phyloP scores from a whole-genome alignment of 1,140 invertebrate species.

The Dolichoris vasculosae region DNA sequence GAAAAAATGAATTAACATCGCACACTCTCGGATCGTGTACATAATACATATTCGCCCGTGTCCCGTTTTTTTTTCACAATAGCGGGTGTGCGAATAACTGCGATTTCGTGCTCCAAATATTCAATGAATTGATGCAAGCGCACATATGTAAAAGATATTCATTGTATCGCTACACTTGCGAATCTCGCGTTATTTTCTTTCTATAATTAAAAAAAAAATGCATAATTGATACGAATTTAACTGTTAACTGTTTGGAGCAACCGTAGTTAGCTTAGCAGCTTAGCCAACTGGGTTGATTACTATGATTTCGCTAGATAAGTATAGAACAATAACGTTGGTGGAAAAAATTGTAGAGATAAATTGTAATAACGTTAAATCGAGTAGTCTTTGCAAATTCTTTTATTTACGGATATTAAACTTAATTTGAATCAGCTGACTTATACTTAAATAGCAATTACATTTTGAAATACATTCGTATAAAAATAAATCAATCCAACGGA shows the following conservation, averaged over 20 bases:
- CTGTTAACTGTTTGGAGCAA: background rate
- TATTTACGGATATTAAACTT: no score
- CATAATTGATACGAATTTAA: background rate
- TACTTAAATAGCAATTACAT: no score
- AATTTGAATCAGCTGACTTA: no score
- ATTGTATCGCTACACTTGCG: background rate
- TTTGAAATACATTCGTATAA: no score
- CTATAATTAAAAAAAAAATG: background rate
- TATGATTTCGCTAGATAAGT: no score
- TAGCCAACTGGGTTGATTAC: background rate
- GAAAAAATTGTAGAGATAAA: no score
- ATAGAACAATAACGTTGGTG: no score
- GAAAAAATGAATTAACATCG: constrained; percentile 31
- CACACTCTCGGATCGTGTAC: background rate
- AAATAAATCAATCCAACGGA: no score
- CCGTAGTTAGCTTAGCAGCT: background rate
- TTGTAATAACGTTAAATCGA: no score
- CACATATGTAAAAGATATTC: constrained; percentile 11
- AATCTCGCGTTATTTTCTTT: background rate
- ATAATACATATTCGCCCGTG: background rate
- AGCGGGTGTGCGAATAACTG: constrained; percentile 32
- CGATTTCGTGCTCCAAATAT: constrained; percentile 39
- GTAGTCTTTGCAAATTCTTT: no score
- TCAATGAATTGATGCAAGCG: constrained; percentile 39
- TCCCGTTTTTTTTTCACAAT: constrained; percentile 26